Evolutionary conservation across 2,888 invertebrate genomes (phyloP).

Genomic region (Oxyscelio sp.): DNA sequence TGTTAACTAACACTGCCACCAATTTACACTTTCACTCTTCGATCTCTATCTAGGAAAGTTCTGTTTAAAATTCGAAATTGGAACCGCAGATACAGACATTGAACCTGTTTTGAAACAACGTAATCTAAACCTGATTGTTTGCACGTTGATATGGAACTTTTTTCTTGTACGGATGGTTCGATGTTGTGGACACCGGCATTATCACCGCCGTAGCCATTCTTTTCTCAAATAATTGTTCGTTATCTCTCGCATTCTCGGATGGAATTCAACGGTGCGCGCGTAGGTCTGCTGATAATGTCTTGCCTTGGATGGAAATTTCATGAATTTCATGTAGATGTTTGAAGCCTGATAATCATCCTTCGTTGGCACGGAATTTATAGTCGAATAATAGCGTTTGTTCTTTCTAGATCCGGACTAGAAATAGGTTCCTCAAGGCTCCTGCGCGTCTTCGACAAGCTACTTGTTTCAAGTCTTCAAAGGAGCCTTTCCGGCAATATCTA

Average conservation of each 20-base stretch:
- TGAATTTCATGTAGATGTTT: constrained; percentile 45
- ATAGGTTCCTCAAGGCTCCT: constrained; percentile 6
- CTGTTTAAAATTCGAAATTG: constrained; percentile 37
- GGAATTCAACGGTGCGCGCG: constrained; percentile 22
- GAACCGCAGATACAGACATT: constrained; percentile 35
- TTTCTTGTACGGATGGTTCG: constrained; percentile 1
- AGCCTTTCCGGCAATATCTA: not conserved
- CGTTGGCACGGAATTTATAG: constrained; percentile 18
- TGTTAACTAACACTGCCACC: constrained; percentile 40
- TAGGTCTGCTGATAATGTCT: constrained; percentile 45
- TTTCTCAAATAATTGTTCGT: constrained; percentile 45
- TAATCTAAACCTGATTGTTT: constrained; percentile 33
- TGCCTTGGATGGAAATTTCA: constrained; percentile 47
- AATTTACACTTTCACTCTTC: constrained; percentile 43
- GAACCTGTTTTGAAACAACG: constrained; percentile 45
- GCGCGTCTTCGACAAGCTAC: constrained; percentile 12
- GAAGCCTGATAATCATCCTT: constrained; percentile 26
- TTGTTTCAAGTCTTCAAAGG: constrained; percentile 22
- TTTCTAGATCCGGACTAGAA: constrained; percentile 17
- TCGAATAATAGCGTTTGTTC: constrained; percentile 23
- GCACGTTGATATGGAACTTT: constrained; percentile 11
- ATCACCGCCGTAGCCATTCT: constrained; percentile 42
- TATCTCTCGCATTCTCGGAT: constrained; percentile 16
- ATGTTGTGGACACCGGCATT: constrained; percentile 29
- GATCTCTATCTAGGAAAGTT: not conserved